phyloP scores from a whole-genome alignment of 1,140 invertebrate species.

The Solenopsis invicta region DNA sequence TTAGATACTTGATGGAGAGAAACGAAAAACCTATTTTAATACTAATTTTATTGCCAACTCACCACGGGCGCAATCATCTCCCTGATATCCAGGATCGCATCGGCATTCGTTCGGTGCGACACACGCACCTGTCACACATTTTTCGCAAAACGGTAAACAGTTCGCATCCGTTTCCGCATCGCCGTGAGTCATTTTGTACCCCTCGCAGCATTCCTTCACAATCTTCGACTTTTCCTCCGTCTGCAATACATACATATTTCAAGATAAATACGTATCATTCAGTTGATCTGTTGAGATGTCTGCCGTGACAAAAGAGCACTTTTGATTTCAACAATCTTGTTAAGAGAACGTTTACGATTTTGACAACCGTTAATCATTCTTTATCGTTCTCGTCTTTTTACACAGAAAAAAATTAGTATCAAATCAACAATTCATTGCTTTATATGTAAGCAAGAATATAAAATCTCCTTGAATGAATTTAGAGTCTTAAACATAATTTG shows the following conservation, averaged over 20 bases:
- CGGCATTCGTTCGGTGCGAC: constrained; percentile 86
- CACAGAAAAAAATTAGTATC: too few species aligned
- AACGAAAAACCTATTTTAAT: not conserved
- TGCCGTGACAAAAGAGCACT: not conserved
- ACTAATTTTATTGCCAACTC: constrained; percentile 59
- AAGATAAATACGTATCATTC: not conserved
- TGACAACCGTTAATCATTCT: not conserved
- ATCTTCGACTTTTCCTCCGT: constrained; percentile 78
- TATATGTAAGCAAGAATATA: too few species aligned
- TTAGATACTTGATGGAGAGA: not conserved
- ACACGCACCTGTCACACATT: constrained; percentile 84
- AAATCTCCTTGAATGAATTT: too few species aligned
- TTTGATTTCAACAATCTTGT: not conserved
- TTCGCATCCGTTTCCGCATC: constrained; percentile 59
- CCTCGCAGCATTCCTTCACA: constrained; percentile 82
- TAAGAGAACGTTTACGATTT: not conserved
- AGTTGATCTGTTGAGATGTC: not conserved
- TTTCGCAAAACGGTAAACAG: constrained; percentile 81
- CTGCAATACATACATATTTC: constrained; percentile 66
- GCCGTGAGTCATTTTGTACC: constrained; percentile 74
- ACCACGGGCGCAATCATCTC: constrained; percentile 79
- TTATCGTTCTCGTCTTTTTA: not conserved
- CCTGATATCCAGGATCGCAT: constrained; percentile 87
- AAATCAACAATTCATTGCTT: too few species aligned
- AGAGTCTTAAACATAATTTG: too few species aligned